These are phyloP conservation scores for Ecliptopera silaceata DNA, from an alignment of 2,888 invertebrate genomes.

Conservation along the genomic window DNA sequence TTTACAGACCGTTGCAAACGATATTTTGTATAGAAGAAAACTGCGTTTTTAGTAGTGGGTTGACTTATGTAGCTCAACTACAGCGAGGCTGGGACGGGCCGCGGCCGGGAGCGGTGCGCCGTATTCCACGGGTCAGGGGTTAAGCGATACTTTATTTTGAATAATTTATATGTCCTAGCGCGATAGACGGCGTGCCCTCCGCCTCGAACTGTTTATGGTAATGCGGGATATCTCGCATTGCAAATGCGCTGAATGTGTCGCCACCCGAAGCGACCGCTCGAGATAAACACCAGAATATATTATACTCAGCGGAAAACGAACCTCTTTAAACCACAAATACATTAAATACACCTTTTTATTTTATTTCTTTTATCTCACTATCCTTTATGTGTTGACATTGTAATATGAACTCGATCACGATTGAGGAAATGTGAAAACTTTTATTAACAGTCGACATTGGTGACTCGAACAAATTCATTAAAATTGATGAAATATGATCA, in stretches of 20 bases:
- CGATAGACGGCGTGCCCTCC: constrained; percentile 82
- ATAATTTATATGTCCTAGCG: constrained; percentile 81
- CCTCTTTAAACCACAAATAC: constrained; percentile 58
- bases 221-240: constrained; percentile 81
- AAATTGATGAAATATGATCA: constrained; percentile 35
- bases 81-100: constrained; percentile 19
- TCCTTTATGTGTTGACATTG: constrained; percentile 32
- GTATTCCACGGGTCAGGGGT: constrained; percentile 65
- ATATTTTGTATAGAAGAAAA: too few relatives aligned
- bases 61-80: constrained; percentile 12
- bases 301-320: constrained; percentile 53
- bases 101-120: constrained; percentile 36
- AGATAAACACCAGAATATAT: constrained; percentile 72
- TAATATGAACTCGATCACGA: constrained; percentile 29
- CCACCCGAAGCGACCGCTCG: constrained; percentile 65
- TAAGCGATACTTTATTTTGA: constrained; percentile 84
- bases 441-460: constrained; percentile 20
- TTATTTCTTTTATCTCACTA: constrained; percentile 43
- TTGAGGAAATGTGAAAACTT: constrained; percentile 30
- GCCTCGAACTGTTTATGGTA: constrained; percentile 81
- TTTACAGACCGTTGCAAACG: too few relatives aligned
- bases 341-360: constrained; percentile 48
- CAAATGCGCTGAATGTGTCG: constrained; percentile 81
- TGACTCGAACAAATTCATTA: constrained; percentile 30
- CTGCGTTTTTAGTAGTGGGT: too few relatives aligned